phyloP scores from a whole-genome alignment of 2,113 vertebrate species.

The Equus przewalskii region DNA sequence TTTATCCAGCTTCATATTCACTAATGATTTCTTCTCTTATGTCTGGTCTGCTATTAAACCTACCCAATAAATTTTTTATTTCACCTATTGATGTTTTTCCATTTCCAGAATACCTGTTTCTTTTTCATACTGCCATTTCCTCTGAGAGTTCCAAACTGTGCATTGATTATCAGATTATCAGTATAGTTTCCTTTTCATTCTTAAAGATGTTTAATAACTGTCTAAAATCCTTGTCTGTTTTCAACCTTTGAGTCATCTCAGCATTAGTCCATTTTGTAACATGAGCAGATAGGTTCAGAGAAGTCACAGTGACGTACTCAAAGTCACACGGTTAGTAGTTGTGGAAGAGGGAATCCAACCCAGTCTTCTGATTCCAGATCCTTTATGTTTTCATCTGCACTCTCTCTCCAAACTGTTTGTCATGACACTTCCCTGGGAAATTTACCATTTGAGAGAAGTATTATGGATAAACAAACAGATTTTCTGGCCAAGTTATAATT shows the following conservation, averaged over 20 bases:
- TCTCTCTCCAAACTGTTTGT: neutral
- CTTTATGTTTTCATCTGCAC: neutral
- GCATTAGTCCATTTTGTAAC: neutral
- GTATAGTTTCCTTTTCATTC: neutral
- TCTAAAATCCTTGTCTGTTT: neutral
- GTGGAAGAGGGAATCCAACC: neutral
- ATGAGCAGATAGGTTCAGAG: neutral
- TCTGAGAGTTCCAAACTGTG: neutral
- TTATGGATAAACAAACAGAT: neutral
- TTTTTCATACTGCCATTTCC: neutral
- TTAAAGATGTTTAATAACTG: neutral
- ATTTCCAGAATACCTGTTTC: neutral
- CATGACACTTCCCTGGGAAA: neutral
- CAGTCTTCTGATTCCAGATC: neutral
- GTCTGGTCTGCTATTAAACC: neutral
- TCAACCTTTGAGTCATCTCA: neutral
- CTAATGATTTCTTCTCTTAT: neutral
- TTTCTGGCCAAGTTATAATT: neutral
- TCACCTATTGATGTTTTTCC: neutral
- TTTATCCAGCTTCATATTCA: neutral
- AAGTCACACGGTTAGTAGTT: neutral
- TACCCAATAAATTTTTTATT: neutral
- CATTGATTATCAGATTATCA: neutral
- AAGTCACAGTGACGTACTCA: accelerated
- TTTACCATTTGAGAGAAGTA: neutral